Evolutionary conservation across 1,140 invertebrate species (phyloP).

Genomic region (Semibalanus balanoides): DNA sequence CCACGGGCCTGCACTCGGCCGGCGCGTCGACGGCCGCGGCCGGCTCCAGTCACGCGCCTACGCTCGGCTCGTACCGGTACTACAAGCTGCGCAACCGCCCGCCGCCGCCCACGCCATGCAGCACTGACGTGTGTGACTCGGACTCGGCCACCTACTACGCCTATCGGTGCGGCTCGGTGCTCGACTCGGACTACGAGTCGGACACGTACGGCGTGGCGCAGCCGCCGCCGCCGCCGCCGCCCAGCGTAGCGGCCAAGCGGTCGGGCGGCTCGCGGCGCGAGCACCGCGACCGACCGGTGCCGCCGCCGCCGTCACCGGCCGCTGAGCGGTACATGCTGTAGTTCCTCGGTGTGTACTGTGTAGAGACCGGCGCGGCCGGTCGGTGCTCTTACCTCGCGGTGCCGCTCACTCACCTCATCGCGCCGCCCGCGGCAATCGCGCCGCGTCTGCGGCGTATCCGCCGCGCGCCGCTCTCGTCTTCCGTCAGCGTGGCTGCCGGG

Average conservation of each 20-base stretch:
- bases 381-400: not conserved
- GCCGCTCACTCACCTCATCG: not conserved
- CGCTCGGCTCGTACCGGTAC: conserved; percentile 24
- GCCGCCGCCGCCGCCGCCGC: conserved; percentile 6
- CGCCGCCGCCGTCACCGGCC: not conserved
- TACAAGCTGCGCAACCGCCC: conserved; percentile 47
- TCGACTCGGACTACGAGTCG: conserved; percentile 10
- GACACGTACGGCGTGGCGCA: conserved; percentile 9
- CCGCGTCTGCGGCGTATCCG: not conserved
- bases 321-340: not conserved
- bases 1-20: conserved; percentile 39
- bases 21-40: conserved; percentile 34
- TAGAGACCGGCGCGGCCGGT: too few relatives aligned
- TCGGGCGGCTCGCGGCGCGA: not conserved
- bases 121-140: conserved; percentile 80
- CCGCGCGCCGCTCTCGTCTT: not conserved
- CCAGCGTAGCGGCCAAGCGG: not conserved
- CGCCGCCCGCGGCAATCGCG: too few relatives aligned
- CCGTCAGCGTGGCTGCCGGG: too few relatives aligned
- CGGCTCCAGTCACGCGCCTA: conserved; percentile 27
- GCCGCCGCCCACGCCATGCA: conserved; percentile 83
- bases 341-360: too few relatives aligned
- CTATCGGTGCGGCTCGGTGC: conserved; percentile 11
- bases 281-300: not conserved
- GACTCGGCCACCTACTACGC: conserved; percentile 34